A percentile compares a stretch with the other conserved stretches of the same genome.
Conservation (phyloP, 2,888 invertebrate species). For the Altica lythri region DNA sequence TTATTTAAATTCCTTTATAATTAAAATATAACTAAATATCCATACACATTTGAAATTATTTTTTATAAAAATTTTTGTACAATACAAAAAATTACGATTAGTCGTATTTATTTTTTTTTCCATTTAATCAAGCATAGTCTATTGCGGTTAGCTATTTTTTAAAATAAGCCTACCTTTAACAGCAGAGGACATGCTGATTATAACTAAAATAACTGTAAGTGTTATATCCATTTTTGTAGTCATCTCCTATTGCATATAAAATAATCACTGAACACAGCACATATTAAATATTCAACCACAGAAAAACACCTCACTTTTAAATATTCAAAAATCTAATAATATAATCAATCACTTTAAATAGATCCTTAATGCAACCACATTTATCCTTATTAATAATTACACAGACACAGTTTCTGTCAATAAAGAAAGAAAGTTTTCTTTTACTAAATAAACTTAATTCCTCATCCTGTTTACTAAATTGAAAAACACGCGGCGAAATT, state of each 20-base stretch:
- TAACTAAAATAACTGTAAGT: constrained; percentile 12
- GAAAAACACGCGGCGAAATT: constrained; percentile 18
- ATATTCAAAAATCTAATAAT: constrained; percentile 7
- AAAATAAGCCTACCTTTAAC: constrained; percentile 31
- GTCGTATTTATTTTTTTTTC: no score
- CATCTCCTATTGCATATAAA: constrained; percentile 17
- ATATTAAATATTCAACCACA: constrained; percentile 20
- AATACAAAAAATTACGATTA: no score
- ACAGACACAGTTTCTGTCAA: background rate
- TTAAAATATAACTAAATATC: no score
- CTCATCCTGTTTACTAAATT: background rate
- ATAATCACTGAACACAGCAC: constrained; percentile 28
- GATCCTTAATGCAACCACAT: background rate
- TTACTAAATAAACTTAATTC: background rate
- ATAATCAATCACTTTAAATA: constrained; percentile 11
- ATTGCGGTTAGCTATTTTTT: no score
- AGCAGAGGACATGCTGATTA: constrained; percentile 10
- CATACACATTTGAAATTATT: no score
- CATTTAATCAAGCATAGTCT: no score
- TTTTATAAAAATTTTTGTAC: no score
- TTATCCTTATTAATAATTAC: background rate
- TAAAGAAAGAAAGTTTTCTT: background rate
- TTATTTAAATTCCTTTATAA: no score
- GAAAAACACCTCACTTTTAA: constrained; percentile 19
- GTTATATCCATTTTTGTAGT: constrained; percentile 20